These are phyloP conservation scores for Harpagoxenus sublaevis DNA, from an alignment of 2,888 invertebrate species.

Conservation along the genomic window DNA sequence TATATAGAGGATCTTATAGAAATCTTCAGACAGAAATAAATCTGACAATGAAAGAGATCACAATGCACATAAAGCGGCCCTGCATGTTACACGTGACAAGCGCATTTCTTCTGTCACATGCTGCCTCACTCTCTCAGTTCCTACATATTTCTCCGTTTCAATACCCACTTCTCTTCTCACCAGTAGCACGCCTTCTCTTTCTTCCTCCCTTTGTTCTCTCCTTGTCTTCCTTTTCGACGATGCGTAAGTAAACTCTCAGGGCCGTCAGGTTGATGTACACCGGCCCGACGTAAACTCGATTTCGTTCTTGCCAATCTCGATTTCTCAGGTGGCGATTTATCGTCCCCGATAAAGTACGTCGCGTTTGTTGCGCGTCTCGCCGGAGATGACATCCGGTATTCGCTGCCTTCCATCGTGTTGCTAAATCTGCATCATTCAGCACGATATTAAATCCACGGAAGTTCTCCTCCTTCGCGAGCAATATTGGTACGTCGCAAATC, in stretches of 20 bases:
- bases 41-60: background rate
- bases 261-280: constrained; percentile 18
- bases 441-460: constrained; percentile 17
- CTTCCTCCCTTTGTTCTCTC: background rate
- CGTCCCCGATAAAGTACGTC: constrained; percentile 10
- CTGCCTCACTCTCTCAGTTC: constrained; percentile 12
- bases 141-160: constrained; percentile 37
- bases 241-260: constrained; percentile 55
- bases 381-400: background rate
- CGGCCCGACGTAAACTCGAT: constrained; percentile 34
- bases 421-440: constrained; percentile 8
- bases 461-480: background rate
- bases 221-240: background rate
- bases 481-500: constrained; percentile 20
- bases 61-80: constrained; percentile 5
- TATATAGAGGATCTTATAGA: background rate
- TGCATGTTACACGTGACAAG: constrained; percentile 22
- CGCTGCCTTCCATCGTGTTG: background rate
- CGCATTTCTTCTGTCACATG: constrained; percentile 24
- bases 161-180: constrained; percentile 26
- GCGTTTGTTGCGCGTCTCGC: constrained; percentile 6
- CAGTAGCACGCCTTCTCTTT: background rate
- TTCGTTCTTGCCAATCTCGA: constrained; percentile 27
- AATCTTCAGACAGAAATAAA: background rate
- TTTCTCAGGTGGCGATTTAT: constrained; percentile 26